Evolutionary conservation across 2,113 vertebrate genomes (phyloP).

Genomic region (Strigops habroptila): DNA sequence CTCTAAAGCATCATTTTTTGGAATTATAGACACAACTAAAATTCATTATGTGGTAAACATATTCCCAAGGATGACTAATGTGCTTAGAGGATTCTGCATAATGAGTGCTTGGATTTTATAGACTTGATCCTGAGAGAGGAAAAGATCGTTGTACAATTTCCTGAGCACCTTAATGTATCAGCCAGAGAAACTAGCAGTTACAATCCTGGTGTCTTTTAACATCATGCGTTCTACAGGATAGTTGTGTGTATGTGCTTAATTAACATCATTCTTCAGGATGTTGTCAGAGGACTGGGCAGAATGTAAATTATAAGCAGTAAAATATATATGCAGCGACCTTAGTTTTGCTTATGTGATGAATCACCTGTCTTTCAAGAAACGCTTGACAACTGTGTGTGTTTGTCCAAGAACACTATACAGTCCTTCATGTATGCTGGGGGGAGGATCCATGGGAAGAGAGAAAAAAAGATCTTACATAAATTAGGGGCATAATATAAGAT

Average conservation of each 20-base stretch:
- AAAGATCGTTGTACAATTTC: fast-evolving
- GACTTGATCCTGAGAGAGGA: background rate
- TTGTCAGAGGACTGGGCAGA: background rate
- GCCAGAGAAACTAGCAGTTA: background rate
- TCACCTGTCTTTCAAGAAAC: background rate
- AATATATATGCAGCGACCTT: background rate
- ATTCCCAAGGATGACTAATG: background rate
- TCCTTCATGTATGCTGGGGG: fast-evolving
- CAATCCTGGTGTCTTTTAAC: background rate
- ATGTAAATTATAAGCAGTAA: background rate
- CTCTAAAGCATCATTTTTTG: background rate
- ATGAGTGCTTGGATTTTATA: background rate
- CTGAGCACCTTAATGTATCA: background rate
- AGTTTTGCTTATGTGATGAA: background rate
- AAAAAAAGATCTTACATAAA: background rate
- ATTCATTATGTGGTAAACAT: background rate
- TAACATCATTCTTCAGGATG: background rate
- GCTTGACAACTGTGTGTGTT: background rate
- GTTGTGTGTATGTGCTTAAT: background rate
- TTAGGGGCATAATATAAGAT: background rate
- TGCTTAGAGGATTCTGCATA: background rate
- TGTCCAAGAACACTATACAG: background rate
- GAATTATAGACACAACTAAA: background rate
- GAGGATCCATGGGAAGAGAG: background rate
- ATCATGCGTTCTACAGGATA: background rate